A percentile compares a stretch with the other conserved stretches of the same genome.
Conservation (phyloP, 2,888 invertebrate species). For the Xestia c-nigrum region DNA sequence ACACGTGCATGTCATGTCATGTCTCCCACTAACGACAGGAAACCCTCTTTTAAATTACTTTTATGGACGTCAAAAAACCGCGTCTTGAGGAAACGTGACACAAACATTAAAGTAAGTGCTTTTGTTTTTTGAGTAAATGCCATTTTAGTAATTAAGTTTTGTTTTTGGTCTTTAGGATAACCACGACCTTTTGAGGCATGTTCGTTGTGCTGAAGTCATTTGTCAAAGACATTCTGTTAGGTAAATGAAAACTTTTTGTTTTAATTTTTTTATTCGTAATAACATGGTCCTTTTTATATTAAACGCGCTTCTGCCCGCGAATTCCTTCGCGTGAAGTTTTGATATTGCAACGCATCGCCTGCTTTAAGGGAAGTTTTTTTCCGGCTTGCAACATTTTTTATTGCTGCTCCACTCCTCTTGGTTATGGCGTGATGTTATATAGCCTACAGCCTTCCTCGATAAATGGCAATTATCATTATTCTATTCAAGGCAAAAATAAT, state of each 20-base stretch:
- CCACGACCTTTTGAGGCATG: slow-evolving; percentile 21
- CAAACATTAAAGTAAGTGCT: slow-evolving; percentile 42
- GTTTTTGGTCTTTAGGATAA: slow-evolving; percentile 27
- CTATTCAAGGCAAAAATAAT: too few species aligned
- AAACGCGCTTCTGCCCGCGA: too few species aligned
- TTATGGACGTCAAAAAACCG: slow-evolving; percentile 8
- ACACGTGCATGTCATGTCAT: background rate
- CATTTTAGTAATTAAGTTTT: slow-evolving; percentile 40
- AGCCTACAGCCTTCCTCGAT: too few species aligned
- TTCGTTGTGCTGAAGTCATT: slow-evolving; percentile 12
- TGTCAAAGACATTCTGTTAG: slow-evolving; percentile 13
- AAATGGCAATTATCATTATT: too few species aligned
- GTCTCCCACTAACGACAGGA: background rate
- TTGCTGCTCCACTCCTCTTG: too few species aligned
- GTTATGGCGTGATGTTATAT: too few species aligned
- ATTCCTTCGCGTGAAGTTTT: too few species aligned
- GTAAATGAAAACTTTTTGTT: background rate
- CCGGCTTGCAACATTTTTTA: too few species aligned
- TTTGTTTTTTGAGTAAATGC: slow-evolving; percentile 36
- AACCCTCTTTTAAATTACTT: slow-evolving; percentile 24
- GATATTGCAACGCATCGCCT: too few species aligned
- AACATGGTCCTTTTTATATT: too few species aligned
- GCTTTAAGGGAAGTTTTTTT: too few species aligned
- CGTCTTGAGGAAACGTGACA: slow-evolving; percentile 26
- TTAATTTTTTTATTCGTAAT: background rate